These are phyloP conservation scores for Lasioglossum vierecki DNA, from an alignment of 2,888 invertebrate genomes.

Conservation along the genomic window DNA sequence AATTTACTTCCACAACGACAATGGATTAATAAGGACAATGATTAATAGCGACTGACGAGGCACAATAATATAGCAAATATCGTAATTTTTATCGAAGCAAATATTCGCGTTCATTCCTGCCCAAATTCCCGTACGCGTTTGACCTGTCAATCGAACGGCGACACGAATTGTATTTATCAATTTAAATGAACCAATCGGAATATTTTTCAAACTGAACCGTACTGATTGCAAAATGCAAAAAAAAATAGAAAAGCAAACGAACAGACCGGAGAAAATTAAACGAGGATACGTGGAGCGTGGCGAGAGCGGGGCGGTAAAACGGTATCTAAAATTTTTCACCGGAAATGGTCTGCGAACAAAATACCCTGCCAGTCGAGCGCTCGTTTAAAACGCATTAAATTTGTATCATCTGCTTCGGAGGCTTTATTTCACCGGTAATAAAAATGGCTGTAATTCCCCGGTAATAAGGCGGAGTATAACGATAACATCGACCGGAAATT, in stretches of 20 bases:
- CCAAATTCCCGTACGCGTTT: not conserved
- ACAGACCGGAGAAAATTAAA: not conserved
- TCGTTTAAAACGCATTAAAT: constrained; percentile 39
- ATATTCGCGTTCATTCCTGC: not conserved
- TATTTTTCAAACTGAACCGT: not conserved
- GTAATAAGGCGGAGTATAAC: constrained; percentile 23
- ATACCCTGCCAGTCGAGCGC: constrained; percentile 11
- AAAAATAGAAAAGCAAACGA: not conserved
- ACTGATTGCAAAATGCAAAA: not conserved
- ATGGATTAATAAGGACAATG: not conserved
- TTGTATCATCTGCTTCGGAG: constrained; percentile 19
- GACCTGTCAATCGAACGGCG: not conserved
- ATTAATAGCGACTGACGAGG: not conserved
- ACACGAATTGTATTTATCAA: not conserved
- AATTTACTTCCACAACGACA: not conserved
- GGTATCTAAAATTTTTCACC: constrained; percentile 23
- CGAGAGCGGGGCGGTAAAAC: not conserved
- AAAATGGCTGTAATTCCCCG: constrained; percentile 36
- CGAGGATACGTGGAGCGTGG: not conserved
- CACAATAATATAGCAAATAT: not conserved
- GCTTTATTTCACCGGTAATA: constrained; percentile 23
- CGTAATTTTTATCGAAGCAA: not conserved
- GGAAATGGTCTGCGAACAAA: constrained; percentile 24
- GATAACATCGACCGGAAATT: constrained; percentile 9
- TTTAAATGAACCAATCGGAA: not conserved